Conservation (phyloP, 2,888 invertebrate species). For the Oxycera nigricornis region DNA sequence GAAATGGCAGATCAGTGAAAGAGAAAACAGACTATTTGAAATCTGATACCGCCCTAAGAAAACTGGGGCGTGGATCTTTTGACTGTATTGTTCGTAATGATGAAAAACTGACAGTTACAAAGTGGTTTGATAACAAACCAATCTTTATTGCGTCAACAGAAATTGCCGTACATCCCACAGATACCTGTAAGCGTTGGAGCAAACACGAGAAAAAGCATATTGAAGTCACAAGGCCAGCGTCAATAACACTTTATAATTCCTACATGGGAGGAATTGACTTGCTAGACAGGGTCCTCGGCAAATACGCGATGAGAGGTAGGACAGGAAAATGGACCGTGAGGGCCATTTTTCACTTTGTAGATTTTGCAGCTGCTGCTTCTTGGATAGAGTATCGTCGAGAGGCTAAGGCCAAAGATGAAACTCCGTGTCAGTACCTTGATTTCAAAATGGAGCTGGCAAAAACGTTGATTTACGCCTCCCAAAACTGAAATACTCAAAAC, state of each 20-base stretch:
- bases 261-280: background rate
- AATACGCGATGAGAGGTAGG: background rate
- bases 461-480: background rate
- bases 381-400: background rate
- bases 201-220: background rate
- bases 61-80: background rate
- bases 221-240: background rate
- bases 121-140: background rate
- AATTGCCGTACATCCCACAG: background rate
- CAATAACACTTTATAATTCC: background rate
- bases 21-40: background rate
- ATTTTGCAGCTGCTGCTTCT: background rate
- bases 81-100: background rate
- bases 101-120: background rate
- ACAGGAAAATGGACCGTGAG: background rate
- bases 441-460: background rate
- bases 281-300: background rate
- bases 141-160: background rate
- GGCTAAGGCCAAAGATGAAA: background rate
- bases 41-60: background rate
- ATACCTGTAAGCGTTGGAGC: background rate
- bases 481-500: background rate
- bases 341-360: background rate
- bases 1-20: background rate
- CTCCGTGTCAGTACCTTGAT: background rate